phyloP scores from a whole-genome alignment of 2,113 vertebrate genomes.

The Lagopus leucura region DNA sequence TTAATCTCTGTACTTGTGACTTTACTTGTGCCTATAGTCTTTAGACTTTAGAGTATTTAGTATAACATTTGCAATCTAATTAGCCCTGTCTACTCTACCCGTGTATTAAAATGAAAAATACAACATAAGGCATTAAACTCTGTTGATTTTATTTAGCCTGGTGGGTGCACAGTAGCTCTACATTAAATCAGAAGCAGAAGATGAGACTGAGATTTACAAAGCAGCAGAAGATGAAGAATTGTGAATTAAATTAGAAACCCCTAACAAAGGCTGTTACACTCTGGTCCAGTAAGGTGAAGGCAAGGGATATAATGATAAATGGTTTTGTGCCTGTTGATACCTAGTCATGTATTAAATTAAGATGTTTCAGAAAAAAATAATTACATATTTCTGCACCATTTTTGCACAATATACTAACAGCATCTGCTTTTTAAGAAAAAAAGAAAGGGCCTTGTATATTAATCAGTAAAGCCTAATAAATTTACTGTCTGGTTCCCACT shows the following conservation, averaged over 20 bases:
- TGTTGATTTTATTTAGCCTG: slow-evolving; percentile 4
- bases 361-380: slow-evolving; percentile 10
- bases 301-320: neutral
- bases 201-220: neutral
- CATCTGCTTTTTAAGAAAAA: slow-evolving; percentile 12
- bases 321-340: neutral
- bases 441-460: slow-evolving; percentile 2
- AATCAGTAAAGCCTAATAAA: slow-evolving; percentile 47
- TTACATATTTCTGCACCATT: neutral
- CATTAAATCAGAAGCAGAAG: neutral
- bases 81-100: neutral
- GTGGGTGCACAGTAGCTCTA: neutral
- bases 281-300: slow-evolving; percentile 1
- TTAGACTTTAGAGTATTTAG: neutral
- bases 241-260: slow-evolving; percentile 40
- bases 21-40: neutral
- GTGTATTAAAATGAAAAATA: neutral
- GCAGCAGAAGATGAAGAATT: slow-evolving; percentile 47
- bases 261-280: slow-evolving; percentile 44
- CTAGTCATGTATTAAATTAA: neutral
- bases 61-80: neutral
- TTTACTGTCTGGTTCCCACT: neutral
- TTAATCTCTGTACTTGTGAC: neutral
- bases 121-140: neutral
- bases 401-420: slow-evolving; percentile 16